Conservation (phyloP, 2,797 vertebrate species). For the Silurus aristotelis region DNA sequence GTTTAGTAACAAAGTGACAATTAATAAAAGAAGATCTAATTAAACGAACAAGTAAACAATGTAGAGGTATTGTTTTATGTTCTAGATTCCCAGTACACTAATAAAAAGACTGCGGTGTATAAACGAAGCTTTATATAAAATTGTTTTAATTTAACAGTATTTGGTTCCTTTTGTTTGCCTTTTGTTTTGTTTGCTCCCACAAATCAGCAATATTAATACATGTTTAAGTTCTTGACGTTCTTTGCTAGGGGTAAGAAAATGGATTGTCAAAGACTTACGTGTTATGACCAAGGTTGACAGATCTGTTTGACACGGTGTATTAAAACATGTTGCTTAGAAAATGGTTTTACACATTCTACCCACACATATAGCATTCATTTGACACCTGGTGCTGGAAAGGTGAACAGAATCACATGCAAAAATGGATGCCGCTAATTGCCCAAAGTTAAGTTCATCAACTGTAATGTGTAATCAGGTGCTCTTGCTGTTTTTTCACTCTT, state of each 20-base stretch:
- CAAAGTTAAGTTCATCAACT: background rate
- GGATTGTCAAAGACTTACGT: background rate
- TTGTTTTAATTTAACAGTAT: background rate
- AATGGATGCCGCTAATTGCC: background rate
- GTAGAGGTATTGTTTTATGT: background rate
- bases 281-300: background rate
- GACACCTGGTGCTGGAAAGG: background rate
- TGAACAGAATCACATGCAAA: background rate
- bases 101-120: background rate
- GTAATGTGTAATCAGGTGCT: background rate
- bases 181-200: background rate
- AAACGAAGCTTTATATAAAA: conserved; percentile 4
- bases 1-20: background rate
- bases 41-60: background rate
- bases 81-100: background rate
- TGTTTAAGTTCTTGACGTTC: background rate
- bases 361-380: background rate
- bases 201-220: background rate
- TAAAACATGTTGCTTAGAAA: background rate
- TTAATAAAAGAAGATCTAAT: background rate
- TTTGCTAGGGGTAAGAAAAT: background rate
- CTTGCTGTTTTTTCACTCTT: background rate
- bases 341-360: background rate
- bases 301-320: background rate
- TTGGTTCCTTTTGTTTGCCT: background rate